Conservation (phyloP, 2,797 vertebrate species). For the Distichodus sexfasciatus region DNA sequence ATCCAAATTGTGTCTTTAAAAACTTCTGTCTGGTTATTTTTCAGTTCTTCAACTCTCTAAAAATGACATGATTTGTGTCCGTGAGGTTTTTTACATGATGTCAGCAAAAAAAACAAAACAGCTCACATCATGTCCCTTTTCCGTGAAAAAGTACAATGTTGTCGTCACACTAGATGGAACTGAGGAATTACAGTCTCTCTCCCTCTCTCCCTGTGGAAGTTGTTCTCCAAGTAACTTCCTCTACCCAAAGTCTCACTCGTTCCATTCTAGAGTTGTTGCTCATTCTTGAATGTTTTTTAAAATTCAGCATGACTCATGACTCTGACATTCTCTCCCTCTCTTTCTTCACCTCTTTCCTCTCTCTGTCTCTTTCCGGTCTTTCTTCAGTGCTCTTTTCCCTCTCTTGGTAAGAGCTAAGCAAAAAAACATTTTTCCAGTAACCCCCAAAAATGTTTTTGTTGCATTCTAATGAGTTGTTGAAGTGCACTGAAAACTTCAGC, state of each 20-base stretch:
- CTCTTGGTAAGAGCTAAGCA: not conserved
- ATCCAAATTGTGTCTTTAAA: not conserved
- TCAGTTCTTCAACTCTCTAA: too few species aligned
- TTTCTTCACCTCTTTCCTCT: not conserved
- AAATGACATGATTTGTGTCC: too few species aligned
- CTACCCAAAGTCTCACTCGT: constrained; percentile 38
- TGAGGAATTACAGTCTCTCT: constrained; percentile 22
- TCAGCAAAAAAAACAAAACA: not conserved
- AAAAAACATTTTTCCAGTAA: constrained; percentile 34
- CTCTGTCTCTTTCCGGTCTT: not conserved
- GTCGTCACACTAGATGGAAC: not conserved
- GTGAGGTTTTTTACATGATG: not conserved
- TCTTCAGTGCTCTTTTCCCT: not conserved
- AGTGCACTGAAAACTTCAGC: constrained; percentile 7
- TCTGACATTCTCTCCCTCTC: constrained; percentile 22
- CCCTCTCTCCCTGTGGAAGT: constrained; percentile 18
- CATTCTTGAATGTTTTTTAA: constrained; percentile 35
- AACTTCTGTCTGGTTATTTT: not conserved
- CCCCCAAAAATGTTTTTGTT: constrained; percentile 13
- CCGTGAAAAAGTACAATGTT: not conserved
- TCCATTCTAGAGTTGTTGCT: constrained; percentile 20
- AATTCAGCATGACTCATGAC: not conserved
- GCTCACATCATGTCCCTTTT: constrained; percentile 25
- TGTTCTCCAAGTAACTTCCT: constrained; percentile 22
- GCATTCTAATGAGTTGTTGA: constrained; percentile 16